Conservation (phyloP, 2,888 invertebrate genomes). For the Saturnia pavonia region DNA sequence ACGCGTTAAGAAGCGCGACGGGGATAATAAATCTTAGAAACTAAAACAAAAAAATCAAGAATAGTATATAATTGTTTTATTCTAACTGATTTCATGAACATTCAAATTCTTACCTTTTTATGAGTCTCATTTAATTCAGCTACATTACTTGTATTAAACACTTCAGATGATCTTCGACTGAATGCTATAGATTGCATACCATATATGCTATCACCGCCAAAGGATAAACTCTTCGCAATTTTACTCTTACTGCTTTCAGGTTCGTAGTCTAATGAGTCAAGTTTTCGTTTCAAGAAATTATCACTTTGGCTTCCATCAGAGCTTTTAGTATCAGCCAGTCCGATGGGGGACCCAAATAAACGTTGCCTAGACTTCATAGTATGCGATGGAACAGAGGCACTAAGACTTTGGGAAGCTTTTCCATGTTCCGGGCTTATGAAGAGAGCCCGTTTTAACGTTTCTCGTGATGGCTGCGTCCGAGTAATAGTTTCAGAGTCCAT, state of each 20-base stretch:
- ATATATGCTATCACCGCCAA: conserved; percentile 71
- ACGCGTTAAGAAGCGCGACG: too few relatives aligned
- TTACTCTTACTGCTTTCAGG: conserved; percentile 66
- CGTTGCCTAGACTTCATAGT: conserved; percentile 84
- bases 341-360: conserved; percentile 83
- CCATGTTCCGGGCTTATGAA: conserved; percentile 87
- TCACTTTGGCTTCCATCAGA: conserved; percentile 59
- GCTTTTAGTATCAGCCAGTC: conserved; percentile 57
- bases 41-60: too few relatives aligned
- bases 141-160: conserved; percentile 52
- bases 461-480: conserved; percentile 71
- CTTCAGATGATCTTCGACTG: conserved; percentile 66
- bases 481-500: conserved; percentile 66
- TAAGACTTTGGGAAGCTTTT: conserved; percentile 51
- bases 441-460: conserved; percentile 85
- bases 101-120: conserved; percentile 78
- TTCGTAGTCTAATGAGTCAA: conserved; percentile 68
- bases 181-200: conserved; percentile 47
- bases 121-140: conserved; percentile 83
- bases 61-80: too few relatives aligned
- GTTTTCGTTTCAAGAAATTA: conserved; percentile 71
- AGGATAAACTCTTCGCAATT: conserved; percentile 82
- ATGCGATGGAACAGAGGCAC: conserved; percentile 69
- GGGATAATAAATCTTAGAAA: too few relatives aligned
- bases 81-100: too few relatives aligned